These are phyloP conservation scores for Arbacia lixula DNA, from an alignment of 53 echinoderm and acorn worm genomes.

Conservation along the genomic window DNA sequence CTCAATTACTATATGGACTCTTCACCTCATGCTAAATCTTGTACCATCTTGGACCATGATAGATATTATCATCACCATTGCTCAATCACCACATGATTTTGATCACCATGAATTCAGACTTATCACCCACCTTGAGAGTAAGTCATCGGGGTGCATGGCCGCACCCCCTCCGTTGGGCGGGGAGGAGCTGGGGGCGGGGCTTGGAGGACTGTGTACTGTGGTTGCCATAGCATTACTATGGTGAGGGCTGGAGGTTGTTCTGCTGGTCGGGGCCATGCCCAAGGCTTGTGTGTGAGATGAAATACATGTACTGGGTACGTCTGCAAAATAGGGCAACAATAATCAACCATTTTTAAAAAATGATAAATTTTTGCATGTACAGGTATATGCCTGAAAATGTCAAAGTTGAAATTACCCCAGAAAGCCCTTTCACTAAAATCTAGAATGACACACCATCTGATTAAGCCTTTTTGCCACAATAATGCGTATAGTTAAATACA, in stretches of 20 bases:
- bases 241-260: slow-evolving; percentile 48
- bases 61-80: too few relatives aligned
- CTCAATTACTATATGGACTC: too few relatives aligned
- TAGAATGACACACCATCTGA: too few relatives aligned
- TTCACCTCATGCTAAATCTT: too few relatives aligned
- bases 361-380: too few relatives aligned
- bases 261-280: slow-evolving; percentile 36
- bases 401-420: too few relatives aligned
- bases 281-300: slow-evolving; percentile 24
- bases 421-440: too few relatives aligned
- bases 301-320: slow-evolving; percentile 2
- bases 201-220: slow-evolving; percentile 89
- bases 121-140: slow-evolving; percentile 61
- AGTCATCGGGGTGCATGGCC: slow-evolving; percentile 77
- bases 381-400: too few relatives aligned
- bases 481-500: too few relatives aligned
- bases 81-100: too few relatives aligned
- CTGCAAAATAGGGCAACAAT: neutral
- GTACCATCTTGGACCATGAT: too few relatives aligned
- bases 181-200: slow-evolving; percentile 89
- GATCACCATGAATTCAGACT: neutral
- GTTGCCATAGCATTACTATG: slow-evolving; percentile 43
- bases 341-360: neutral
- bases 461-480: too few relatives aligned
- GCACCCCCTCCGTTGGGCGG: slow-evolving; percentile 64